Conservation (phyloP, 2,888 invertebrate species). For the Physocephala rufipes region DNA sequence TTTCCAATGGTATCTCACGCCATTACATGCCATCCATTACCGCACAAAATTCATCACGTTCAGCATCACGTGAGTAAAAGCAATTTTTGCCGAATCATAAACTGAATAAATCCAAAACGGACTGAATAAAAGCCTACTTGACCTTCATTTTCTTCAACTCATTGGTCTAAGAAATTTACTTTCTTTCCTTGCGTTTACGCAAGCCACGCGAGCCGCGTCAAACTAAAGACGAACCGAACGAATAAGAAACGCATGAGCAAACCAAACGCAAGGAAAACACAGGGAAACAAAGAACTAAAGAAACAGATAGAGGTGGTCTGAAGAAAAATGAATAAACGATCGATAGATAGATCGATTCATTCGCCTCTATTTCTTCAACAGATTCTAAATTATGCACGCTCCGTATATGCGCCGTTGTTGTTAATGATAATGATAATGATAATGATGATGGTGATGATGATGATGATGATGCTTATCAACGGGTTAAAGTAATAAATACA, state of each 20-base stretch:
- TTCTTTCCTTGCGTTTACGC: slow-evolving; percentile 28
- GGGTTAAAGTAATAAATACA: background rate
- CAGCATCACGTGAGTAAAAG: slow-evolving; percentile 22
- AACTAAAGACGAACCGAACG: background rate
- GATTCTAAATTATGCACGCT: slow-evolving; percentile 30
- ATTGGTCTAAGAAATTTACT: slow-evolving; percentile 2
- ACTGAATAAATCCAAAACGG: background rate
- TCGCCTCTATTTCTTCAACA: slow-evolving; percentile 11
- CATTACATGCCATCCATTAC: too few species aligned
- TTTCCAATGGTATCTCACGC: too few species aligned
- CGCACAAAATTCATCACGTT: too few species aligned
- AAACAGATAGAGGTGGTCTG: background rate
- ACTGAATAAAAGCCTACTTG: background rate
- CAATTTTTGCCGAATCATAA: slow-evolving; percentile 15
- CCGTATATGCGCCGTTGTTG: slow-evolving; percentile 14
- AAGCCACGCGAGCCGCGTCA: slow-evolving; percentile 1
- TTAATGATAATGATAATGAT: too few species aligned
- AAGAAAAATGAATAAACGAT: too few species aligned
- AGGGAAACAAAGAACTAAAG: background rate
- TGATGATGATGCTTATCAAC: slow-evolving; percentile 1
- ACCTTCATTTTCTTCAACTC: slow-evolving; percentile 7
- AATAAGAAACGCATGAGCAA: too few species aligned
- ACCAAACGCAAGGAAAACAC: background rate
- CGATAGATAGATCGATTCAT: slow-evolving; percentile 5
- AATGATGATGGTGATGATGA: too few species aligned